Conservation (phyloP, 2,888 invertebrate genomes). For the Drosophila putrida region DNA sequence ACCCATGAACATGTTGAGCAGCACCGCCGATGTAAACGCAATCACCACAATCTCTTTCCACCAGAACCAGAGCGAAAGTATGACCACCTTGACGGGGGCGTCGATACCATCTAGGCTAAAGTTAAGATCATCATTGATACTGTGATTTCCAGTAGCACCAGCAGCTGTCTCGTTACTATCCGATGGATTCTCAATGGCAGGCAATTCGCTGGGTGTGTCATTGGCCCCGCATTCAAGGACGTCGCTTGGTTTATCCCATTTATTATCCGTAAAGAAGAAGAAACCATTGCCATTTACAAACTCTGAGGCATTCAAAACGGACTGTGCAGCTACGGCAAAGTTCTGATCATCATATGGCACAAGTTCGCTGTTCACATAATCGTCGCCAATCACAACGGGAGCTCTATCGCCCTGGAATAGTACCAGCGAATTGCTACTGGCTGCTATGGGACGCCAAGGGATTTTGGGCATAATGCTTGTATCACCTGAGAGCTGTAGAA, state of each 20-base stretch:
- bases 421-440: slow-evolving; percentile 86
- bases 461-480: slow-evolving; percentile 85
- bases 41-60: slow-evolving; percentile 93
- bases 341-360: slow-evolving; percentile 84
- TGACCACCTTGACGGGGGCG: slow-evolving; percentile 89
- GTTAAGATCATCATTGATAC: slow-evolving; percentile 72
- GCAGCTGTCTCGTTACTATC: slow-evolving; percentile 36
- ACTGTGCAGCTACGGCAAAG: slow-evolving; percentile 88
- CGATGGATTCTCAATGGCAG: slow-evolving; percentile 47
- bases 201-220: slow-evolving; percentile 42
- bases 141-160: slow-evolving; percentile 51
- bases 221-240: slow-evolving; percentile 57
- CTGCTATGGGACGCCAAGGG: slow-evolving; percentile 91
- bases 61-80: slow-evolving; percentile 92
- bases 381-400: slow-evolving; percentile 36
- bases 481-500: slow-evolving; percentile 80
- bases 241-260: slow-evolving; percentile 56
- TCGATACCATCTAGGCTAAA: slow-evolving; percentile 86
- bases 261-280: slow-evolving; percentile 89
- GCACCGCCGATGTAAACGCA: slow-evolving; percentile 90
- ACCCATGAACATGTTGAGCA: slow-evolving; percentile 89
- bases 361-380: slow-evolving; percentile 61
- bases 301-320: slow-evolving; percentile 90
- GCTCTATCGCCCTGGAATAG: slow-evolving; percentile 63
- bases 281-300: slow-evolving; percentile 93